phyloP scores from a whole-genome alignment of 2,797 vertebrate genomes.

The Pygocentrus nattereri region DNA sequence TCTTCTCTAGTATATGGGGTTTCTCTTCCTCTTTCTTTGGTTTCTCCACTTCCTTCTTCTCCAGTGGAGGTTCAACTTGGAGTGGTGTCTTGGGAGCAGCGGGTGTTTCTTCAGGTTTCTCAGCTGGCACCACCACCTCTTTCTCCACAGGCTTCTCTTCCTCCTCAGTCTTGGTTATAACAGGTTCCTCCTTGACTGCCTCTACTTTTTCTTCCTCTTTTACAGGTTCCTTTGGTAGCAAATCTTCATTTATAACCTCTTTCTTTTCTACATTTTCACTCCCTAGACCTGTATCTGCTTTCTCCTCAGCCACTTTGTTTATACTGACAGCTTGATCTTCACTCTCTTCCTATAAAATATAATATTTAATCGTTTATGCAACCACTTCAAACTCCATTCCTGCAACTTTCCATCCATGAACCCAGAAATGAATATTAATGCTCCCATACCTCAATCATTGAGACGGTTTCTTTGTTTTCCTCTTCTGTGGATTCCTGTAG shows the following conservation, averaged over 20 bases:
- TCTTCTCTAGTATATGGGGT: constrained; percentile 51
- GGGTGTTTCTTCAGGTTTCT: constrained; percentile 37
- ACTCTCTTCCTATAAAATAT: constrained; percentile 67
- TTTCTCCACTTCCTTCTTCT: constrained; percentile 57
- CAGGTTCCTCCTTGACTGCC: constrained; percentile 23
- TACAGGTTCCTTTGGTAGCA: constrained; percentile 27
- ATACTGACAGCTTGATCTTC: constrained; percentile 54
- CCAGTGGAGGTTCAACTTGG: constrained; percentile 48
- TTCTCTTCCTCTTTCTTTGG: constrained; percentile 33
- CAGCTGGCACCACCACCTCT: constrained; percentile 33
- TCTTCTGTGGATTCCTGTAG: constrained; percentile 63
- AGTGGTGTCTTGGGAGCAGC: constrained; percentile 45
- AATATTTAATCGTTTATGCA: constrained; percentile 29
- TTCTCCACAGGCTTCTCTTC: constrained; percentile 47
- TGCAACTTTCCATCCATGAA: constrained; percentile 8
- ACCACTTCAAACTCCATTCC: constrained; percentile 15
- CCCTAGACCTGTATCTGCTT: constrained; percentile 40
- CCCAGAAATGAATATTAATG: constrained; percentile 4
- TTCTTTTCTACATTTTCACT: constrained; percentile 46
- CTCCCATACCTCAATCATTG: constrained; percentile 54
- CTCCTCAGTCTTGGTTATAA: constrained; percentile 12
- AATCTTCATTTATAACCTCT: constrained; percentile 34
- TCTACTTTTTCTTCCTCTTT: constrained; percentile 40
- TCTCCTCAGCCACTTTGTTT: constrained; percentile 47
- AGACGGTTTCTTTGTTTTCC: constrained; percentile 41